These are phyloP conservation scores for Bombyx huttoni DNA, from an alignment of 2,888 invertebrate genomes.

Conservation along the genomic window DNA sequence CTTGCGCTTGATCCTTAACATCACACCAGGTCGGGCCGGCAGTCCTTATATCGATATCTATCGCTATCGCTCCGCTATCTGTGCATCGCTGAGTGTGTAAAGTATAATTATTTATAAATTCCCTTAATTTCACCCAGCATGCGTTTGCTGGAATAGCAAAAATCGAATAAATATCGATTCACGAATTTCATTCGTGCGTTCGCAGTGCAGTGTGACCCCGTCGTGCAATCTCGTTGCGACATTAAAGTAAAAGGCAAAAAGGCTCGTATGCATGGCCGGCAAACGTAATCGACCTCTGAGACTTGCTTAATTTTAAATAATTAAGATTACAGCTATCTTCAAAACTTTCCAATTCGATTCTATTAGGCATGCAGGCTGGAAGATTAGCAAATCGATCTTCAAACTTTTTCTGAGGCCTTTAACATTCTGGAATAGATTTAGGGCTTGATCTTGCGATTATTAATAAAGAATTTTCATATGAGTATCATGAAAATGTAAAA, in stretches of 20 bases:
- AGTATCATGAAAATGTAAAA: no score
- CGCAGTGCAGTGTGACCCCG: slow-evolving; percentile 38
- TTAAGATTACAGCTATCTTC: neutral
- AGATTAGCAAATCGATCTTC: no score
- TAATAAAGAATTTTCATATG: no score
- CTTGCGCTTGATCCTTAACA: no score
- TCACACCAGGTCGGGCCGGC: no score
- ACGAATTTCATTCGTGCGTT: slow-evolving; percentile 24
- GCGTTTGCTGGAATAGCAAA: slow-evolving; percentile 1
- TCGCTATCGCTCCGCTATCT: no score
- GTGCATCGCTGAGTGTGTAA: no score
- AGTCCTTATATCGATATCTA: no score
- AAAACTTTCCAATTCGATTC: neutral
- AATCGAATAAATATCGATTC: slow-evolving; percentile 2
- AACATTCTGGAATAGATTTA: no score
- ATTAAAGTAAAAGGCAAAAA: slow-evolving; percentile 34
- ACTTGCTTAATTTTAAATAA: neutral
- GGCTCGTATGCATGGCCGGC: slow-evolving; percentile 32
- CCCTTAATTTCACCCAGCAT: slow-evolving; percentile 4
- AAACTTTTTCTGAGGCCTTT: no score
- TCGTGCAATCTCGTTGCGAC: slow-evolving; percentile 22
- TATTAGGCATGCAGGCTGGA: neutral
- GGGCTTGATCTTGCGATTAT: no score
- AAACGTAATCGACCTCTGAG: neutral
- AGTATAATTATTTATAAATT: slow-evolving; percentile 6